These are phyloP conservation scores for Chaetops frenatus DNA, from an alignment of 2,113 vertebrate species.

Conservation along the genomic window DNA sequence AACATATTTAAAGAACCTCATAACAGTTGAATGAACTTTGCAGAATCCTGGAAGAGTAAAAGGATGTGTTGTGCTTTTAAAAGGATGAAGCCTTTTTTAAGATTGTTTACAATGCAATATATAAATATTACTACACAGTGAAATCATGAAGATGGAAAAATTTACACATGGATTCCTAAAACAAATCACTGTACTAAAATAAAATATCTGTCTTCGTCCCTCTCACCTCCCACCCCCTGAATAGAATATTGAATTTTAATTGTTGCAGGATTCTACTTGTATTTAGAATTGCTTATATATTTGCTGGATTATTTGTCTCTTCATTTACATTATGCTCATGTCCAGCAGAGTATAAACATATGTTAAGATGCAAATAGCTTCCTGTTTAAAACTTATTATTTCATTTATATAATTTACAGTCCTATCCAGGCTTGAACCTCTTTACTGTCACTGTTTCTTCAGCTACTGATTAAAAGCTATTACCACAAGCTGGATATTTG, in stretches of 20 bases:
- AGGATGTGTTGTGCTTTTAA: neutral
- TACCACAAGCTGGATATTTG: neutral
- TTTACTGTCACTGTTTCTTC: neutral
- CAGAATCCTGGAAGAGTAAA: neutral
- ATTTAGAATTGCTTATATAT: neutral
- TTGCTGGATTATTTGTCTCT: neutral
- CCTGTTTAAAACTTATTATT: neutral
- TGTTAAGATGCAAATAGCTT: neutral
- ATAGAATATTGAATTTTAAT: neutral
- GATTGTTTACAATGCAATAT: neutral
- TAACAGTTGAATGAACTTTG: neutral
- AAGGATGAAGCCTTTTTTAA: neutral
- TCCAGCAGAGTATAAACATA: neutral
- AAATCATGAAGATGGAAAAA: neutral
- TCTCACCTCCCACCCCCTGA: neutral
- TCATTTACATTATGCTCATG: neutral
- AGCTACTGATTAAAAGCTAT: neutral
- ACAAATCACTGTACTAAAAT: neutral
- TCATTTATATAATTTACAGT: neutral
- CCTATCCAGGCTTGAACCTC: neutral
- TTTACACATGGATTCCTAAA: neutral
- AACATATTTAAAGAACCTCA: neutral
- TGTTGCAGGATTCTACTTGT: neutral
- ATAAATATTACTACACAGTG: neutral
- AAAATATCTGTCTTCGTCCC: neutral